Conservation (phyloP, 2,113 vertebrate species). For the Talpa occidentalis region DNA sequence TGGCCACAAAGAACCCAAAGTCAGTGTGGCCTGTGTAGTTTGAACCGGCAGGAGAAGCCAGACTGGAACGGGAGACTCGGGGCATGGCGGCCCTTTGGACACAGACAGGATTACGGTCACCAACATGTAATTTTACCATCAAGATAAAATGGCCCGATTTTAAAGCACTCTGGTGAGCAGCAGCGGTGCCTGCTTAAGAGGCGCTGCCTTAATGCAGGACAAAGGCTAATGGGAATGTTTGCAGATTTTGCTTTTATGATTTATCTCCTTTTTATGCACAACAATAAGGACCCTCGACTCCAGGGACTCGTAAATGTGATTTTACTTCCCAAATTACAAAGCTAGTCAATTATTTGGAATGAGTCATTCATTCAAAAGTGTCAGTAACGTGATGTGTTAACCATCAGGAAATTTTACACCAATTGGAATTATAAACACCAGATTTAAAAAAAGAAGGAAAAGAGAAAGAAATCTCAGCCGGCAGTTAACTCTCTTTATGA, state of each 20-base stretch:
- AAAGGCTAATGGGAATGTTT: constrained; percentile 87
- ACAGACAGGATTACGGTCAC: constrained; percentile 84
- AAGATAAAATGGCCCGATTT: constrained; percentile 83
- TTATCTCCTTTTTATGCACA: constrained; percentile 89
- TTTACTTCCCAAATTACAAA: constrained; percentile 90
- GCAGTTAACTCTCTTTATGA: constrained; percentile 75
- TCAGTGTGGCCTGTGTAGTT: constrained; percentile 74
- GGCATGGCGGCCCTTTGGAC: constrained; percentile 67
- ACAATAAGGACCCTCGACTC: constrained; percentile 84
- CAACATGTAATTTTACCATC: constrained; percentile 87
- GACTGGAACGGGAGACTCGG: constrained; percentile 28
- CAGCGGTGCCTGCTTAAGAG: constrained; percentile 83
- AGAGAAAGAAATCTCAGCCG: constrained; percentile 62
- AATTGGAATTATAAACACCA: constrained; percentile 92
- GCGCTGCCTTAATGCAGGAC: constrained; percentile 77
- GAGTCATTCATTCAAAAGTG: constrained; percentile 89
- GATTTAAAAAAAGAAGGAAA: constrained; percentile 77
- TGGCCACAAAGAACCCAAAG: constrained; percentile 59
- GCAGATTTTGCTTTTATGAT: constrained; percentile 88
- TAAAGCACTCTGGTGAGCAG: constrained; percentile 81
- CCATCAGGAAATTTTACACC: constrained; percentile 90
- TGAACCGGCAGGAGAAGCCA: constrained; percentile 54
- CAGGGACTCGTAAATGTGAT: constrained; percentile 88
- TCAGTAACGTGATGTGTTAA: constrained; percentile 88
- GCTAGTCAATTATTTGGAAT: constrained; percentile 88